A percentile compares a stretch with the other conserved stretches of the same genome.
Conservation (phyloP, 1,140 invertebrate genomes). For the Metopolophium dirhodum region DNA sequence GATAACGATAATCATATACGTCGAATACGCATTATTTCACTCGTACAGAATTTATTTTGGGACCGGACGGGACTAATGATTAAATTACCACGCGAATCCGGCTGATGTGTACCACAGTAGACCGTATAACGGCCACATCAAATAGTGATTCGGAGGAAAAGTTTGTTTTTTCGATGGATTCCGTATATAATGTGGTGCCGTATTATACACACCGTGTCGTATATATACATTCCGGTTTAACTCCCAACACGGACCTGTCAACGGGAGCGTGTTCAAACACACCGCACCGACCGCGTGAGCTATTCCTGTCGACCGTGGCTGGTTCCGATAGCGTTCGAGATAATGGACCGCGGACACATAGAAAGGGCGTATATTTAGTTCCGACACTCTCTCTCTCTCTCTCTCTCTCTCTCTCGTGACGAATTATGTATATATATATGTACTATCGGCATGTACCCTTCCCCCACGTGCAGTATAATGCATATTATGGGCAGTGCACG, state of each 20-base stretch:
- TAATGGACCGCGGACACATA: background rate
- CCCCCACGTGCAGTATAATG: background rate
- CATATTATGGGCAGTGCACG: no score
- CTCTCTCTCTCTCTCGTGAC: no score
- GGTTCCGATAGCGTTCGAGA: background rate
- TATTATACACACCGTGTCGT: background rate
- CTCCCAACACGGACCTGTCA: background rate
- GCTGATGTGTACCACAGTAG: background rate
- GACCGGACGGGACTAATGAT: background rate
- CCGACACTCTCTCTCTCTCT: background rate
- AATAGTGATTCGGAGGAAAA: background rate
- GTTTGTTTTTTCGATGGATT: background rate
- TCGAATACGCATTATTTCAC: background rate
- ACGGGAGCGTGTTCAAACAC: background rate
- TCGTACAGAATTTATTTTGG: background rate
- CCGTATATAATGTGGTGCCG: no score
- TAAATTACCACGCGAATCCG: background rate
- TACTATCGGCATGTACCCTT: background rate
- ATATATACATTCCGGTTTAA: slow-evolving; percentile 7
- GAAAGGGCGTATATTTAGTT: slow-evolving; percentile 4
- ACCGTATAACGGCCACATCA: background rate
- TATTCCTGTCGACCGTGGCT: background rate
- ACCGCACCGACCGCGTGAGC: background rate
- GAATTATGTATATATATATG: background rate
- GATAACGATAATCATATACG: no score